Conservation (phyloP, 2,888 invertebrate species). For the Cordilura impudica region DNA sequence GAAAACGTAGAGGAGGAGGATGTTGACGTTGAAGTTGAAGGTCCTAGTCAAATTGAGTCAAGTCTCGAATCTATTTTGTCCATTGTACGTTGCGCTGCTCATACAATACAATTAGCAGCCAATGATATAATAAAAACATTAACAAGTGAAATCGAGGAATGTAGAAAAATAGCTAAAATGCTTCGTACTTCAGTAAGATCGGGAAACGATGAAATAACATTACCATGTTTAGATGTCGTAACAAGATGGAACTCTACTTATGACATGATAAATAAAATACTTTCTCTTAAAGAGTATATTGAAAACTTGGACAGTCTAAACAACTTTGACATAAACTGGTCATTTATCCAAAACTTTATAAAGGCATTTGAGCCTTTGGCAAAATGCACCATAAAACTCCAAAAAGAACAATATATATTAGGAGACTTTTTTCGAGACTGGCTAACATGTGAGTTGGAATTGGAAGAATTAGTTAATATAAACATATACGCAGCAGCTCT, state of each 20-base stretch:
- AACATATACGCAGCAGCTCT: slow-evolving; percentile 23
- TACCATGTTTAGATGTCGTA: slow-evolving; percentile 6
- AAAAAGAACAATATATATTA: too few relatives aligned
- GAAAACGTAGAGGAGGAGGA: not conserved
- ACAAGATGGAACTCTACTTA: too few relatives aligned
- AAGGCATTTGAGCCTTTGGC: slow-evolving; percentile 5
- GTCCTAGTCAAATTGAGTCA: not conserved
- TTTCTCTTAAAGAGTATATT: too few relatives aligned
- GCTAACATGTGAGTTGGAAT: slow-evolving; percentile 51
- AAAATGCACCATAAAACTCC: slow-evolving; percentile 19
- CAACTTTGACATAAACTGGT: too few relatives aligned
- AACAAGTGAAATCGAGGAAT: not conserved
- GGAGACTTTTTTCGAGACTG: slow-evolving; percentile 57
- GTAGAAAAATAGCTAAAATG: not conserved
- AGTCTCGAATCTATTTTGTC: not conserved
- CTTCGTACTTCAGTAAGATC: too few relatives aligned
- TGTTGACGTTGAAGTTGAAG: not conserved
- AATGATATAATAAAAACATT: too few relatives aligned
- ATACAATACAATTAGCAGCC: too few relatives aligned
- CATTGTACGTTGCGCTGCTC: not conserved
- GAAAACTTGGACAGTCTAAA: too few relatives aligned
- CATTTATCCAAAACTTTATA: too few relatives aligned
- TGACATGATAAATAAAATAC: too few relatives aligned
- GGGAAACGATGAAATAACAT: not conserved
- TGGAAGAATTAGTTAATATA: slow-evolving; percentile 21